Base-by-base conservation (phyloP, 2,888 invertebrate species). In the Drosophila heteroneura region DNA sequence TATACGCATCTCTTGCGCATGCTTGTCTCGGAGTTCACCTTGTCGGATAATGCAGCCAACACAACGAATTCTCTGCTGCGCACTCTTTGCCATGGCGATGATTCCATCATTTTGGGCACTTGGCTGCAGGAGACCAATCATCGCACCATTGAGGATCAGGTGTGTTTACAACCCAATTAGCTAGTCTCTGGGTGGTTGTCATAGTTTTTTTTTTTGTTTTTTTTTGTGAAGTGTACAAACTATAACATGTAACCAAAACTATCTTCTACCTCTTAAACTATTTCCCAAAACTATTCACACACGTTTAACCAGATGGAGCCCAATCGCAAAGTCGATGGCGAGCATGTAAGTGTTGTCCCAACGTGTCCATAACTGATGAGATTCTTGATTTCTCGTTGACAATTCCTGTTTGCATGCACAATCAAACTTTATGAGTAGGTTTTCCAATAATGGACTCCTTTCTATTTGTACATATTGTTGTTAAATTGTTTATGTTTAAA, bases 101-200 rank as follows among this genome's bases (percentile, higher is more conserved):
- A 98, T 93, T 97, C 98, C 0, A 97, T 98, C 51, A 96, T 99
- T 65, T 94, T 99, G 41, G 98, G 98, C 16, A 98, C 98, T 59
- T 98, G 98, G 97, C 95, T 99, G 49, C 98, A 98, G 92, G 98
- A 99, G 92, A 98, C 98, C 0, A 99, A 99, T 93, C 99, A 99
- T 93, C 96, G 98, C 74, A 97, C 97, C 56, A 98, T 99, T 81
- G 99, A 99, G 94, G 99, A 99, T 94, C 99, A 99, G 96, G 99
- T 99, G 53, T 32, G 76, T 74, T 26, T 16, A 3, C 3, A 56
- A 35, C 9, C 12, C 0, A 6, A 19, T 22, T n/a, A 14, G 4
- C 52, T 39, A 12, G 30, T 19, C 9, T 35, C 14, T 33, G 56
- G 35, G 33, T 56, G 47, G 9, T 30, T 16, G 16, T 33, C 19